phyloP scores from a whole-genome alignment of 2,888 invertebrate species.

The Eueremaeus valkanovi region DNA sequence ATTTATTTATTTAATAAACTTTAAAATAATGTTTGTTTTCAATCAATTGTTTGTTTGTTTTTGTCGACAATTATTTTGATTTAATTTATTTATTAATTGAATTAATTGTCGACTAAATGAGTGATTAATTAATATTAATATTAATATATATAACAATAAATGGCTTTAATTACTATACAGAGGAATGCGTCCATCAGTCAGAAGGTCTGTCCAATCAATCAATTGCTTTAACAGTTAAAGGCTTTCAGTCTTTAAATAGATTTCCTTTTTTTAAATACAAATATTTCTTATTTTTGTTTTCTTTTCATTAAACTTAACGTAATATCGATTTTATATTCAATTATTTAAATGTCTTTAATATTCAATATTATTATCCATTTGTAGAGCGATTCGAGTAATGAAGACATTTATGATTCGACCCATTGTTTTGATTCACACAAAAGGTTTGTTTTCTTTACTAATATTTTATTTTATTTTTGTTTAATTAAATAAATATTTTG shows the following conservation, averaged over 20 bases:
- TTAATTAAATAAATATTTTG: background rate
- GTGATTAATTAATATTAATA: no score
- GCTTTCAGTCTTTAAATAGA: background rate
- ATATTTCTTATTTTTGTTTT: no score
- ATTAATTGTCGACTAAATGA: background rate
- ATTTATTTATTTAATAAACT: no score
- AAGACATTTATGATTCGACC: background rate
- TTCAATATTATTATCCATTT: background rate
- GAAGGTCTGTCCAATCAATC: background rate
- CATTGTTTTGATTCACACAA: background rate
- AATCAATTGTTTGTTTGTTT: background rate
- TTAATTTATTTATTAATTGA: background rate
- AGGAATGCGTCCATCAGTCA: background rate
- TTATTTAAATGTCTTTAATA: background rate
- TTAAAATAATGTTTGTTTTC: background rate
- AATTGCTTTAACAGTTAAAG: background rate
- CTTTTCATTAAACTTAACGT: background rate
- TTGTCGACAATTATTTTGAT: background rate
- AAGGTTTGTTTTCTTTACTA: background rate
- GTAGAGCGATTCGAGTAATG: background rate
- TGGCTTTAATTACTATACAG: slow-evolving; percentile 10
- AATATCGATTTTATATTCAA: background rate
- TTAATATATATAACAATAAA: slow-evolving; percentile 1
- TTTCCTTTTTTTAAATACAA: no score
- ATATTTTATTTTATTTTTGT: background rate